phyloP scores from a whole-genome alignment of 2,888 invertebrate species.

The Mactromeris polynyma region DNA sequence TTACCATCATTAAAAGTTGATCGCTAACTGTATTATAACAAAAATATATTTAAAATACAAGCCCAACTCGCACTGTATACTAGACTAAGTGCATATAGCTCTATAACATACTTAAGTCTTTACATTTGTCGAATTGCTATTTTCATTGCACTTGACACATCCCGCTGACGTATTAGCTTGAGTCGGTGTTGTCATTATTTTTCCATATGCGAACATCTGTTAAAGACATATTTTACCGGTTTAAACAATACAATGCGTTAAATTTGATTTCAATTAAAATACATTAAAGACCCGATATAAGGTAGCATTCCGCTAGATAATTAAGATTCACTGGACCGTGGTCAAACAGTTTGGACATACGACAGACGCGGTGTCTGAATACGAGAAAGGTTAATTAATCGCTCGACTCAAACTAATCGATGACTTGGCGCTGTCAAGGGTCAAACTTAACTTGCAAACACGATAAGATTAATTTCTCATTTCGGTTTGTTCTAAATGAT shows the following conservation, averaged over 20 bases:
- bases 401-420: constrained; percentile 44
- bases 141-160: background rate
- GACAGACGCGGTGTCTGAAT: constrained; percentile 50
- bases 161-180: background rate
- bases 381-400: constrained; percentile 29
- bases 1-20: too few relatives aligned
- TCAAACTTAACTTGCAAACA: constrained; percentile 25
- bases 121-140: background rate
- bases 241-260: constrained; percentile 1
- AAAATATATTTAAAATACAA: too few relatives aligned
- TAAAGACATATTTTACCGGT: background rate
- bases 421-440: constrained; percentile 8
- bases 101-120: background rate
- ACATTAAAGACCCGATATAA: constrained; percentile 26
- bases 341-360: constrained; percentile 46
- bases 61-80: too few relatives aligned
- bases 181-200: background rate
- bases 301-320: constrained; percentile 38
- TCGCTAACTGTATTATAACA: too few relatives aligned
- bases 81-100: too few relatives aligned
- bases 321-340: constrained; percentile 44
- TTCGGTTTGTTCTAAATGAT: background rate
- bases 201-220: background rate
- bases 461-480: constrained; percentile 10
- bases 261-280: constrained; percentile 49